Evolutionary conservation across 1,140 invertebrate species (phyloP), one percentile per base, ranked within the genome.

Genomic region (Ceratitis capitata): DNA sequence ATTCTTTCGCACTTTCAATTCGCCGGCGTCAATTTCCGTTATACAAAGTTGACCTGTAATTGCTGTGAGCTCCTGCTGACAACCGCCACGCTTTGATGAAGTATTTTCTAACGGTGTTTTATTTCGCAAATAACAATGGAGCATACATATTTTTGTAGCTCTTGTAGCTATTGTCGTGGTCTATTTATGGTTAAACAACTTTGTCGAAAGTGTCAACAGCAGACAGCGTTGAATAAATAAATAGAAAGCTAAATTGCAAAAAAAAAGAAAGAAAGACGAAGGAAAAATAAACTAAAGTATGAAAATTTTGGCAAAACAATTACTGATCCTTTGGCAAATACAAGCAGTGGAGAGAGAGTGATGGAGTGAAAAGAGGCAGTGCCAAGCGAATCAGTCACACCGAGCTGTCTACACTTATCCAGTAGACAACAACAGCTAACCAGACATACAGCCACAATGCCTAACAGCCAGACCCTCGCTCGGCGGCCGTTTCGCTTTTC

Each of bases 181-280:
- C 39, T 78, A 78, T 78, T 78, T 78, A 78, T 47, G 35, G 69
- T 45, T 78, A 78, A 74, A 78, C 32, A 78, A 78, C 39, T 78
- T 78, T 78, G 69, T 78, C 69, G 69, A 78, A 78, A 35, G 29
- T 78, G 69, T 78, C 69, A 45, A 42, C 69, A 45, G 10, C 69
- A 78, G 69, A 78, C 39, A 39, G 39, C 69, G 69, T 35, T 78
- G 29, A 69, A 69, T 78, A 78, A 74, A 74, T 74, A 74, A 78
- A 78, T 78, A 78, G 45, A 78, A 61, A 35, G 23, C 23, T 56
- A 56, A 78, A 19, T 23, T 9, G 19, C 69, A n/a, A 78, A 78
- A 78, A 78, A 78, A 42, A 78, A 45, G 39, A 78, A 78, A 10
- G n/a, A 45, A 14, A 47, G 4, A 32, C 14, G 14, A 23, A 78